A percentile compares a stretch with the other conserved stretches of the same genome.
Conservation (phyloP, 2,797 vertebrate genomes). For the Atherinosoma microstoma region DNA sequence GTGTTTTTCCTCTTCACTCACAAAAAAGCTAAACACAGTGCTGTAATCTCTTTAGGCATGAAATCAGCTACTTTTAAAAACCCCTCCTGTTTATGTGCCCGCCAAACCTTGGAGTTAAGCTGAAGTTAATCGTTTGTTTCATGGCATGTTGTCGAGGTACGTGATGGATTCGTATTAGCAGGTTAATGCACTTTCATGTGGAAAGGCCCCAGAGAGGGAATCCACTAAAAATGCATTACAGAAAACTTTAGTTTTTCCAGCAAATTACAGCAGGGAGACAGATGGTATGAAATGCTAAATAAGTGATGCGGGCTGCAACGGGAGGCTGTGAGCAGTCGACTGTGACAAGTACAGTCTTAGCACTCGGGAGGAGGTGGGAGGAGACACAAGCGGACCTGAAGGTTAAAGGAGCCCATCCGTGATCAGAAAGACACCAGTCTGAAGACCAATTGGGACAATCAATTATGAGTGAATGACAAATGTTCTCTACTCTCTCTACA, state of each 20-base stretch:
- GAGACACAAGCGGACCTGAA: slow-evolving; percentile 6
- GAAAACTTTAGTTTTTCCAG: slow-evolving; percentile 57
- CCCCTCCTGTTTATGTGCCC: slow-evolving; percentile 71
- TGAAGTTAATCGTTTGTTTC: slow-evolving; percentile 77
- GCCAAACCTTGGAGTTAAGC: slow-evolving; percentile 73
- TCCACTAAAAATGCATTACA: slow-evolving; percentile 70
- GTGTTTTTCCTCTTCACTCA: slow-evolving; percentile 31
- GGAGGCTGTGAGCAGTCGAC: slow-evolving; percentile 58
- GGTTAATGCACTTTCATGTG: slow-evolving; percentile 76
- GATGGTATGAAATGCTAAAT: slow-evolving; percentile 70
- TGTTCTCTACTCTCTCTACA: background rate
- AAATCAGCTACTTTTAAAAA: slow-evolving; percentile 78
- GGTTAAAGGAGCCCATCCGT: slow-evolving; percentile 11
- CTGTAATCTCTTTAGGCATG: slow-evolving; percentile 81
- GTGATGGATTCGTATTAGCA: slow-evolving; percentile 73
- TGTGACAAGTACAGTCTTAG: slow-evolving; percentile 60
- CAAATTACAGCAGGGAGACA: slow-evolving; percentile 68
- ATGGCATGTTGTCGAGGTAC: slow-evolving; percentile 65
- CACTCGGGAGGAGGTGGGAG: slow-evolving; percentile 30
- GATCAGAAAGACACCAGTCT: slow-evolving; percentile 18
- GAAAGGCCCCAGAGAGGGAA: slow-evolving; percentile 62
- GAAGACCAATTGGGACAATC: slow-evolving; percentile 6
- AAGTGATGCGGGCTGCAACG: slow-evolving; percentile 63
- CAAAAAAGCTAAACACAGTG: slow-evolving; percentile 65
- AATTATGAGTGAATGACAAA: slow-evolving; percentile 23